phyloP scores from a whole-genome alignment of 2,888 invertebrate genomes.

The Proisotoma minuta region DNA sequence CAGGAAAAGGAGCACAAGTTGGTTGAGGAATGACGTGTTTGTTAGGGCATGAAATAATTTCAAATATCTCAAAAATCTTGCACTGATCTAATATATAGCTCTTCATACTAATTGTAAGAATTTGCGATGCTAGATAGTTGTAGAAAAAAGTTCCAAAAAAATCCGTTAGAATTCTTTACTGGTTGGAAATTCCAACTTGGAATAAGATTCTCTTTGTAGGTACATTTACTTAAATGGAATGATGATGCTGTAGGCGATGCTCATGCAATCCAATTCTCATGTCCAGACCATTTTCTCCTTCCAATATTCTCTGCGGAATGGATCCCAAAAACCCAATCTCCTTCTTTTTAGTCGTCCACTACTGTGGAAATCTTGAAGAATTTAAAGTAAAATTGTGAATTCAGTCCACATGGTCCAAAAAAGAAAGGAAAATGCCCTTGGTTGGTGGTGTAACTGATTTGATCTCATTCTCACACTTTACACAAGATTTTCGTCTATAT shows the following conservation, averaged over 20 bases:
- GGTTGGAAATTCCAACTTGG: not conserved
- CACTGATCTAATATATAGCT: no score
- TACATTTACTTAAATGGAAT: not conserved
- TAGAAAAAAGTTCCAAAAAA: no score
- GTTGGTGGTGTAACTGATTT: no score
- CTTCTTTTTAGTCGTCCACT: no score
- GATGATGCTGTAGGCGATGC: not conserved
- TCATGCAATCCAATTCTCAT: not conserved
- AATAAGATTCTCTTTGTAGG: not conserved
- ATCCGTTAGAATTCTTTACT: no score
- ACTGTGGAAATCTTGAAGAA: not conserved
- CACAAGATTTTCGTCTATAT: not conserved
- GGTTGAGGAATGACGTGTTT: no score
- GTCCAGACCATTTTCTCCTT: not conserved
- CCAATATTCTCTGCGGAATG: not conserved
- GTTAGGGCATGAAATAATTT: no score
- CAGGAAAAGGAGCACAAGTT: no score
- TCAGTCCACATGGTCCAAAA: not conserved
- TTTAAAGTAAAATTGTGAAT: not conserved
- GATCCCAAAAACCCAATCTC: not conserved
- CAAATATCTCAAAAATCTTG: no score
- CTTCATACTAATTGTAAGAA: no score
- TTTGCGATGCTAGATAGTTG: no score
- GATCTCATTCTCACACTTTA: not conserved
- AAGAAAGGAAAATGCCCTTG: no score